Evolutionary conservation across 1,140 invertebrate species (phyloP), one percentile per base, ranked within the genome.

Genomic region (Drusus annulatus): DNA sequence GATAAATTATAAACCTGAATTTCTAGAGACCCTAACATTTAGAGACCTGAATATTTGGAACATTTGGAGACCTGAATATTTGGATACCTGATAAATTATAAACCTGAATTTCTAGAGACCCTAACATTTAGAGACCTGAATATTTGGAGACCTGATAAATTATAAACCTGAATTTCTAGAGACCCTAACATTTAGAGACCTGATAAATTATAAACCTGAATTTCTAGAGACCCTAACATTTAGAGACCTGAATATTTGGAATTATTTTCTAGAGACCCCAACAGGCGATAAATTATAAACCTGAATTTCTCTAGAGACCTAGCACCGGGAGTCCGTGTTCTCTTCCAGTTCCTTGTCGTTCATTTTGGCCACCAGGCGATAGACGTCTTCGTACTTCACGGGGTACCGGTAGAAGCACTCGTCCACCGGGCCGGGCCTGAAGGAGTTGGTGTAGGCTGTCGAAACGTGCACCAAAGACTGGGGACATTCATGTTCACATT

Each of bases 361-460:
- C 60, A 93, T 85, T 81, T 90, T 91, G 28, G 91, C 89, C 3
- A 92, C 82, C 2, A 90, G 62, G 50, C 84, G 84, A 21, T 87
- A 84, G 2, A 96, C 85, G 84, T 94, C 92, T 76, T 93, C 90
- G 63, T 93, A 92, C 81, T 93, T 90, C 0, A 93, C 87, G 0
- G 93, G 90, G 77, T 92, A 91, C 45, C 92, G 90, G 86, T 97
- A 97, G 50, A 97, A 92, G 68, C 89, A 86, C 87, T 94, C 93
- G 2, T 91, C 90, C 71, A 93, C 91, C 4, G 17, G 3, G 71
- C 88, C 86, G 15, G 86, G 81, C 17, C 88, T 84, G 83, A 92
- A 88, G 85, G 93, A 94, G 85, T 94, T 92, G 6, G 93, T 91
- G 84, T 94, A 95, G 0, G 93, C 93, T 0, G 94, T 95, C 0